A percentile compares a stretch with the other conserved stretches of the same genome.
These are phyloP conservation scores for Temnothorax ravouxi DNA, from an alignment of 2,888 invertebrate genomes.

Conservation along the genomic window DNA sequence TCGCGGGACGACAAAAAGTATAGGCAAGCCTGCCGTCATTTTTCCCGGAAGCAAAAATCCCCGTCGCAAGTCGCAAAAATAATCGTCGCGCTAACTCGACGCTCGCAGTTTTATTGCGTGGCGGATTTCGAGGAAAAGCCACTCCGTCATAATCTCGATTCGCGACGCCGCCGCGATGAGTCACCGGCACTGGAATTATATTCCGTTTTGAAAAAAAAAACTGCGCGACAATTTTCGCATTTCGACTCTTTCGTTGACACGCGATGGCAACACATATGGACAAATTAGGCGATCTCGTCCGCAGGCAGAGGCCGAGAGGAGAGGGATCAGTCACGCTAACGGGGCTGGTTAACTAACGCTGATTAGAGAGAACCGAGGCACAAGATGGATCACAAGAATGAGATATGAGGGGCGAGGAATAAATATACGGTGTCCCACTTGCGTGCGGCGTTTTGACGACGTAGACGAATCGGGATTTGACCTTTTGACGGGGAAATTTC, in stretches of 20 bases:
- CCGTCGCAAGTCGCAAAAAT: slow-evolving; percentile 63
- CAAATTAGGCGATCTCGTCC: slow-evolving; percentile 4
- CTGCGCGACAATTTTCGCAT: slow-evolving; percentile 34
- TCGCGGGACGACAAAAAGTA: slow-evolving; percentile 29
- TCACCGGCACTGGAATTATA: slow-evolving; percentile 59
- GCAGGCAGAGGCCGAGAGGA: background rate
- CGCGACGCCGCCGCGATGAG: slow-evolving; percentile 58
- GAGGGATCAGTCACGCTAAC: background rate
- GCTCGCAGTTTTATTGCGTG: slow-evolving; percentile 65
- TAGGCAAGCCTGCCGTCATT: slow-evolving; percentile 33
- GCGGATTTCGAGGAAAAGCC: slow-evolving; percentile 70
- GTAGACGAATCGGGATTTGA: background rate
- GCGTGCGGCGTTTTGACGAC: slow-evolving; percentile 7
- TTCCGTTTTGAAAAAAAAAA: slow-evolving; percentile 65
- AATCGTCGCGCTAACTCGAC: slow-evolving; percentile 64
- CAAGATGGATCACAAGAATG: slow-evolving; percentile 10
- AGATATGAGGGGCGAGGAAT: slow-evolving; percentile 22
- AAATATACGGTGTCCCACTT: slow-evolving; percentile 18
- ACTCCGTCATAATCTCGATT: slow-evolving; percentile 68
- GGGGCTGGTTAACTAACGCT: slow-evolving; percentile 22
- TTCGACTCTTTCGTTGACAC: slow-evolving; percentile 4
- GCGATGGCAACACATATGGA: slow-evolving; percentile 10
- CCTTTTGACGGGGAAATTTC: slow-evolving; percentile 3
- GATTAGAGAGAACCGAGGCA: slow-evolving; percentile 33
- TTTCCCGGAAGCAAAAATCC: slow-evolving; percentile 72